phyloP scores from a whole-genome alignment of 2,888 invertebrate species.

The Syrphus vitripennis region DNA sequence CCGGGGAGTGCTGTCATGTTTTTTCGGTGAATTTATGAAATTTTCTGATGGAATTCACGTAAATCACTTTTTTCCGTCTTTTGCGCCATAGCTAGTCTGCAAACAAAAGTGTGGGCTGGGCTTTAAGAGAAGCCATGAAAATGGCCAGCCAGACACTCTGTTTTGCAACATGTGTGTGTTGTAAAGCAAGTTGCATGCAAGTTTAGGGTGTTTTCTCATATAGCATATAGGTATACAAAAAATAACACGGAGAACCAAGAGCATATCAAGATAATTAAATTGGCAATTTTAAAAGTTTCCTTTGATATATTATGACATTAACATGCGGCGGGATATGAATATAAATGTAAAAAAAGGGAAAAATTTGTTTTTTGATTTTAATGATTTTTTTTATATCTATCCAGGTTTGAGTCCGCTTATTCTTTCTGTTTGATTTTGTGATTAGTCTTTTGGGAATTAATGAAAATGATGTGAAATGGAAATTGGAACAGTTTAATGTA shows the following conservation, averaged over 20 bases:
- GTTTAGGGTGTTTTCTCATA: slow-evolving; percentile 59
- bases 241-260: slow-evolving; percentile 8
- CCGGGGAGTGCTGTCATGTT: slow-evolving; percentile 15
- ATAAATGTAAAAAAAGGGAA: slow-evolving; percentile 12
- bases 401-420: background rate
- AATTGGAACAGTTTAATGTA: background rate
- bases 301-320: slow-evolving; percentile 71
- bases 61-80: slow-evolving; percentile 58
- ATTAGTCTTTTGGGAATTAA: slow-evolving; percentile 19
- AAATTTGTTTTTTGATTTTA: slow-evolving; percentile 26
- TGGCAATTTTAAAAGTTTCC: slow-evolving; percentile 67
- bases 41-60: slow-evolving; percentile 68
- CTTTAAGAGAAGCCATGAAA: background rate
- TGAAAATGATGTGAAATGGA: background rate
- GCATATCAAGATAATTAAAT: slow-evolving; percentile 66
- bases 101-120: slow-evolving; percentile 49
- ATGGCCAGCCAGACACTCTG: slow-evolving; percentile 2
- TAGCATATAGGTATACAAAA: too few species aligned
- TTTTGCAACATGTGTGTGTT: slow-evolving; percentile 54
- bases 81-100: background rate
- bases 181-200: slow-evolving; percentile 52
- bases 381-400: background rate
- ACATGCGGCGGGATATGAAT: slow-evolving; percentile 66
- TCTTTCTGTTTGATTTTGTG: slow-evolving; percentile 7
- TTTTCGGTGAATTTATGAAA: slow-evolving; percentile 55